Evolutionary conservation across 1,140 invertebrate species (phyloP).

Genomic region (Pomacea maculata): DNA sequence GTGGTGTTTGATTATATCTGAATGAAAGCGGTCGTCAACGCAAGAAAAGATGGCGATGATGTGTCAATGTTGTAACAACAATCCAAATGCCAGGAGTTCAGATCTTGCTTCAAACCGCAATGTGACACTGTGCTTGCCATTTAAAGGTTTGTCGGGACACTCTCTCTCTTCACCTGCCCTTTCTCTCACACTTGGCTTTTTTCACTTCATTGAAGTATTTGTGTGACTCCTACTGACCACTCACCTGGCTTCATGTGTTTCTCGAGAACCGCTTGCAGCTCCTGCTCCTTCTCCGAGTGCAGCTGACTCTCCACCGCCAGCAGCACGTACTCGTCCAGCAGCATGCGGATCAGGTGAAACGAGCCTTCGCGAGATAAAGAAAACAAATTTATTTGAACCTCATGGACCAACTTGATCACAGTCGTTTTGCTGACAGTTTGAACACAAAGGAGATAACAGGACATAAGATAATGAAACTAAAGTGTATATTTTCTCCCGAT

Average conservation of each 20-base stretch:
- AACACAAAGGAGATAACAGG: too few relatives aligned
- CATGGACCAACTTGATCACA: too few relatives aligned
- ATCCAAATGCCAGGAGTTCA: neutral
- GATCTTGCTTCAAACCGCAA: neutral
- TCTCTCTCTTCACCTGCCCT: too few relatives aligned
- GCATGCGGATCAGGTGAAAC: conserved; percentile 61
- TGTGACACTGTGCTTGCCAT: neutral
- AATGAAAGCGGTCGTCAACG: too few relatives aligned
- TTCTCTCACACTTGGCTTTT: conserved; percentile 45
- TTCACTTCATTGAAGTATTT: conserved; percentile 52
- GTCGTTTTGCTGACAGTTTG: too few relatives aligned
- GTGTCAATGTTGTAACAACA: neutral
- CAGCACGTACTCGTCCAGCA: conserved; percentile 62
- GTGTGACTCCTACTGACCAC: conserved; percentile 50
- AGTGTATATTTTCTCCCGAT: too few relatives aligned
- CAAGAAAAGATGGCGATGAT: too few relatives aligned
- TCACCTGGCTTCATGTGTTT: conserved; percentile 60
- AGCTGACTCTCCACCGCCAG: conserved; percentile 61
- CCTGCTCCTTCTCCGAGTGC: conserved; percentile 56
- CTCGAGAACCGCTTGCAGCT: conserved; percentile 54
- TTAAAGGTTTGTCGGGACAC: too few relatives aligned
- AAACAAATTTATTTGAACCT: neutral
- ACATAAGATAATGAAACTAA: too few relatives aligned
- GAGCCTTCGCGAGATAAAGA: conserved; percentile 43
- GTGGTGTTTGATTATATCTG: too few relatives aligned